Conservation (phyloP, 2,888 invertebrate species). For the Hyalella azteca region DNA sequence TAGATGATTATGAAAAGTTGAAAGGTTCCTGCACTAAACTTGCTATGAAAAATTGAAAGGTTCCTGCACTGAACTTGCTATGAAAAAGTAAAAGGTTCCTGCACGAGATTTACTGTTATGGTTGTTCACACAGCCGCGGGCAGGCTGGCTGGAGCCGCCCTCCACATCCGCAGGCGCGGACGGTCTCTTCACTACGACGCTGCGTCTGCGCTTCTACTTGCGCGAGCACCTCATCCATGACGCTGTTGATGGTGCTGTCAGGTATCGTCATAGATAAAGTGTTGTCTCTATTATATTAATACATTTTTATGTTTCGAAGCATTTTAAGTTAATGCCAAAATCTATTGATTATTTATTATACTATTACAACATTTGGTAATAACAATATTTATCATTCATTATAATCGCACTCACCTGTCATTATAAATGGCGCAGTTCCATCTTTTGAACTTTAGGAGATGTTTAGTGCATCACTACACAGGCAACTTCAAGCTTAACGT, state of each 20-base stretch:
- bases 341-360: background rate
- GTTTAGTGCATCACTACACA: too few relatives aligned
- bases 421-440: background rate
- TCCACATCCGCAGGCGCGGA: background rate
- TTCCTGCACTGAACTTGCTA: too few relatives aligned
- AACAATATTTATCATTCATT: background rate
- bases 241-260: background rate
- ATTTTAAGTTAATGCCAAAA: background rate
- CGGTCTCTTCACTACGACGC: slow-evolving; percentile 9
- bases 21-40: too few relatives aligned
- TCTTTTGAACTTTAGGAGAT: background rate
- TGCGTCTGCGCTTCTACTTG: slow-evolving; percentile 11
- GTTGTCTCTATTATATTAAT: too few relatives aligned
- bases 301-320: too few relatives aligned
- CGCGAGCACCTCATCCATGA: background rate
- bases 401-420: background rate
- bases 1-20: background rate
- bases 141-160: slow-evolving; percentile 15
- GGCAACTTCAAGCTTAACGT: too few relatives aligned
- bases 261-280: too few relatives aligned
- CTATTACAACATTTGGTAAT: background rate
- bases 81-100: too few relatives aligned
- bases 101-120: background rate
- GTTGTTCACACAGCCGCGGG: slow-evolving; percentile 19
- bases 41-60: too few relatives aligned